phyloP scores from a whole-genome alignment of 2,797 vertebrate genomes.

The Lepus oiostolus region DNA sequence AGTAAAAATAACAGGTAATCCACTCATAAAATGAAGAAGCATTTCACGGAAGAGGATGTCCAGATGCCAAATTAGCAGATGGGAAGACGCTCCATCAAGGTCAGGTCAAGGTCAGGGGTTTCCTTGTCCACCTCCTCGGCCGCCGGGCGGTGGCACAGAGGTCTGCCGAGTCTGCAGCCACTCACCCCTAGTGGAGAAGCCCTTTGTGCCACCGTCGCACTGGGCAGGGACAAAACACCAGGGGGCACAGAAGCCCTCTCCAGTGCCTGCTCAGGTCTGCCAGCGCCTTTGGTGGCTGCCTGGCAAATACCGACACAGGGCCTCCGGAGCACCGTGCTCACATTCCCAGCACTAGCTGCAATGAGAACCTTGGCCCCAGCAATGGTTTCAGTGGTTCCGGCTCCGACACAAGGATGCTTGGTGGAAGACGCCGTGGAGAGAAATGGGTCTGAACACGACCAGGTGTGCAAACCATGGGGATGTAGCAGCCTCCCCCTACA shows the following conservation, averaged over 20 bases:
- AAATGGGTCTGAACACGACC: not conserved
- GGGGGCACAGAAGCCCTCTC: not conserved
- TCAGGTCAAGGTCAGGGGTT: too few species aligned
- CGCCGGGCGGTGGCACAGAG: not conserved
- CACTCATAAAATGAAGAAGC: not conserved
- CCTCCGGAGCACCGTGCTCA: not conserved
- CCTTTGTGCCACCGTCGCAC: not conserved
- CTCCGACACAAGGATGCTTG: not conserved
- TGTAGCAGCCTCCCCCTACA: not conserved
- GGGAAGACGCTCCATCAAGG: not conserved
- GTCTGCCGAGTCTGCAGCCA: not conserved
- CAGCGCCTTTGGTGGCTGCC: not conserved
- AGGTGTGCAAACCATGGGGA: not conserved
- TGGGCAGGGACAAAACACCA: not conserved
- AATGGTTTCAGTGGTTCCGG: not conserved
- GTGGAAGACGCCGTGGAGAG: not conserved
- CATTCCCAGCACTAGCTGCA: not conserved
- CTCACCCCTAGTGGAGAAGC: not conserved
- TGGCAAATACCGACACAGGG: not conserved
- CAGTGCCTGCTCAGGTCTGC: not conserved
- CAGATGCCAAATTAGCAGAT: not conserved
- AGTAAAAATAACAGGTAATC: slow-evolving; percentile 22
- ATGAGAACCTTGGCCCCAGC: not conserved
- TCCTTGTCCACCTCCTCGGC: accelerated
- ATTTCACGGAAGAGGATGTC: not conserved